phyloP scores from a whole-genome alignment of 2,797 vertebrate species.

The Babyrousa celebensis region DNA sequence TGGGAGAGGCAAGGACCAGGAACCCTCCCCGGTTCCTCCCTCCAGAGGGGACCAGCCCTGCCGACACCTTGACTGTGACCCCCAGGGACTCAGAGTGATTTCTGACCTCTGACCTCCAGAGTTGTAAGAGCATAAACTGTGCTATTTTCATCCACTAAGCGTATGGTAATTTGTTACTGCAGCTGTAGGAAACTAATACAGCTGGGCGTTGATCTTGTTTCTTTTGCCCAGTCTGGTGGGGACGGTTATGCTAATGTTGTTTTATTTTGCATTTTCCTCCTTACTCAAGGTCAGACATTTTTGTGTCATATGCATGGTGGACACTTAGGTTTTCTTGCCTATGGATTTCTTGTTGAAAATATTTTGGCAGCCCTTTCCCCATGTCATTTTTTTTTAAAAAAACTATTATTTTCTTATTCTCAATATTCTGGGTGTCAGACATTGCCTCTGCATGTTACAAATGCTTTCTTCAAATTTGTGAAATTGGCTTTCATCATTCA shows the following conservation, averaged over 20 bases:
- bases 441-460: fast-evolving
- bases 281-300: fast-evolving
- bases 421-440: not conserved
- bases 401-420: not conserved
- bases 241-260: fast-evolving
- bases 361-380: not conserved
- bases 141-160: fast-evolving
- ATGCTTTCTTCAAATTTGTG: not conserved
- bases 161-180: fast-evolving
- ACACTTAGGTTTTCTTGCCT: not conserved
- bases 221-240: fast-evolving
- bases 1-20: too few relatives aligned
- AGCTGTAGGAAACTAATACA: fast-evolving
- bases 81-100: too few relatives aligned
- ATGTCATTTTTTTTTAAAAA: not conserved
- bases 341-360: not conserved
- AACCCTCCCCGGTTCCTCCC: not conserved
- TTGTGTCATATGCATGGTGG: fast-evolving
- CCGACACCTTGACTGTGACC: too few relatives aligned
- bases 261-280: not conserved
- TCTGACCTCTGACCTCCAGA: not conserved
- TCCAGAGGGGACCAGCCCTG: too few relatives aligned
- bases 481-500: not conserved
- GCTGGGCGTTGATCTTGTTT: fast-evolving
- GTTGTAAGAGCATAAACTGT: fast-evolving